Evolutionary conservation across 2,797 vertebrate species (phyloP).

Genomic region (Schizopygopsis pylzovi): DNA sequence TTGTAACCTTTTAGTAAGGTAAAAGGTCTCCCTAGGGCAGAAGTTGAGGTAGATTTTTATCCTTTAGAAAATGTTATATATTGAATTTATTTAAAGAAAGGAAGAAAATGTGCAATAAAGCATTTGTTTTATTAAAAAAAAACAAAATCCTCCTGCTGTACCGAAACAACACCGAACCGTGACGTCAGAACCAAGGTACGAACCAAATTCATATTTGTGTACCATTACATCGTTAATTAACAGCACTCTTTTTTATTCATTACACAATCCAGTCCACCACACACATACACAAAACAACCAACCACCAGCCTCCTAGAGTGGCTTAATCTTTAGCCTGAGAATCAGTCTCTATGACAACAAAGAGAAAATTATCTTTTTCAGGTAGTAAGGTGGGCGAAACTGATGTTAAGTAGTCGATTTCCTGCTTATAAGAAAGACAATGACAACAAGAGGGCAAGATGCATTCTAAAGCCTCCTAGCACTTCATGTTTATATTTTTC

Average conservation of each 20-base stretch:
- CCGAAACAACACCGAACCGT: too few species aligned
- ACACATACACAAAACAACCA: constrained; percentile 10
- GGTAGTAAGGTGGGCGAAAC: constrained; percentile 67
- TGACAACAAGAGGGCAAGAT: neutral
- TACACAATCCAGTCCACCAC: neutral
- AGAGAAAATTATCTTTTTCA: constrained; percentile 64
- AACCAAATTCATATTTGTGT: too few species aligned
- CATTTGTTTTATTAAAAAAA: too few species aligned
- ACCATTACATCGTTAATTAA: too few species aligned
- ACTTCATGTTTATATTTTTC: neutral
- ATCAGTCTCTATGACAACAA: constrained; percentile 73
- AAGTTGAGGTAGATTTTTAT: too few species aligned
- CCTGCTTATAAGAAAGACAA: neutral
- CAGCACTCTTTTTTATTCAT: neutral
- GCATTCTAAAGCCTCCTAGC: neutral
- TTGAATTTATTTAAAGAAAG: too few species aligned
- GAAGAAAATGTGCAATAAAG: too few species aligned
- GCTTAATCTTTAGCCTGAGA: constrained; percentile 40
- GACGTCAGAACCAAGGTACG: too few species aligned
- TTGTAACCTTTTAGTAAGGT: too few species aligned
- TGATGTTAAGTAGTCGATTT: neutral
- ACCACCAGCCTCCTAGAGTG: neutral
- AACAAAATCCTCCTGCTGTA: too few species aligned
- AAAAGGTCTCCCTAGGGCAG: too few species aligned
- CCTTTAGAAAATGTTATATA: too few species aligned